phyloP scores from a whole-genome alignment of 2,888 invertebrate species.

The Watsonalla cultraria region DNA sequence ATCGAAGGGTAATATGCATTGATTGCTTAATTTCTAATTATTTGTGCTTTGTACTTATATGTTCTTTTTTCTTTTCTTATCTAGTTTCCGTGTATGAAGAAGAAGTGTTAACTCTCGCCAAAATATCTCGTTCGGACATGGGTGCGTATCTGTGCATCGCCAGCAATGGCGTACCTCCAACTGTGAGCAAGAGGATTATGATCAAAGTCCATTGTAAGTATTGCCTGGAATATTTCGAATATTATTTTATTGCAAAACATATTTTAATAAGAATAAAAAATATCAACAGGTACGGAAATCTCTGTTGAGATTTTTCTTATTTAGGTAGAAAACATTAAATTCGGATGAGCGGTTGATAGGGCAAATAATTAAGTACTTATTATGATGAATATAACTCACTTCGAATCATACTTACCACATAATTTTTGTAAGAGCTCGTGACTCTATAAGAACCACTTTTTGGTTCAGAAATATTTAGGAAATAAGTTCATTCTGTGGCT shows the following conservation, averaged over 20 bases:
- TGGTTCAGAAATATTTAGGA: constrained; percentile 25
- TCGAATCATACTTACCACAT: too few relatives aligned
- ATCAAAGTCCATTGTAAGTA: constrained; percentile 95
- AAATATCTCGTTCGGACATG: constrained; percentile 93
- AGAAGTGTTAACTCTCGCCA: constrained; percentile 85
- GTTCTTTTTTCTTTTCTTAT: constrained; percentile 21
- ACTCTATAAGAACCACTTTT: constrained; percentile 6
- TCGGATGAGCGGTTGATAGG: too few relatives aligned
- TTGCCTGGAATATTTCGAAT: constrained; percentile 3
- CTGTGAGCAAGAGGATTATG: constrained; percentile 92
- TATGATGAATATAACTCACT: too few relatives aligned
- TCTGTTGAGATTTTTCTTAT: too few relatives aligned
- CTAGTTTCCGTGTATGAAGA: constrained; percentile 85
- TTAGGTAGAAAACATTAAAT: too few relatives aligned
- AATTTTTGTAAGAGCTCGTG: not conserved
- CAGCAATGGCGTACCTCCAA: constrained; percentile 91
- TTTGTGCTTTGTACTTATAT: not conserved
- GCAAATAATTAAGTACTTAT: too few relatives aligned
- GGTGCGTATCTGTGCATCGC: constrained; percentile 95
- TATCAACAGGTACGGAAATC: too few relatives aligned
- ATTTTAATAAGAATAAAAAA: too few relatives aligned
- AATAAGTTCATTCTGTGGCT: constrained; percentile 23
- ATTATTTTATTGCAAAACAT: not conserved
- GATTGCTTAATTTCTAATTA: constrained; percentile 9
- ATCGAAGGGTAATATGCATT: constrained; percentile 72